These are phyloP conservation scores for Tenodera sinensis DNA, from an alignment of 2,888 invertebrate genomes.

Conservation along the genomic window DNA sequence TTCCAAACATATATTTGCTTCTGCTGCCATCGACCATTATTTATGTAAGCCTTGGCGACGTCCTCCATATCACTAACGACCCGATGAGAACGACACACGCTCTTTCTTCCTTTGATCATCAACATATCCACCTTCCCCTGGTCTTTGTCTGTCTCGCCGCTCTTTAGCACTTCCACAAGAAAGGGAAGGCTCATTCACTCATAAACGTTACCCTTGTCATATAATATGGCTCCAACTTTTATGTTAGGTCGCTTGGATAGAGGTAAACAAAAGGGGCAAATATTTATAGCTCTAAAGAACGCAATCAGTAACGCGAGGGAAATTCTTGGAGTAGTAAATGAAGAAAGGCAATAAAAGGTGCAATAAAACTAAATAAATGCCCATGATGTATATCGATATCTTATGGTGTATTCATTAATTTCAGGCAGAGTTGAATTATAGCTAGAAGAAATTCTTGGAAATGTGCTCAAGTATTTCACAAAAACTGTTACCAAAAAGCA, in stretches of 20 bases:
- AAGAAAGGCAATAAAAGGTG: background rate
- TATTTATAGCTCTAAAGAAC: background rate
- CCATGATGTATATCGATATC: background rate
- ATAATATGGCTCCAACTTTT: background rate
- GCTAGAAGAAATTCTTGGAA: background rate
- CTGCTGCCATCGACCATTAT: background rate
- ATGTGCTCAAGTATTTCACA: background rate
- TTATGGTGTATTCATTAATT: background rate
- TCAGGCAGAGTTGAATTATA: background rate
- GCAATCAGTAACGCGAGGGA: background rate
- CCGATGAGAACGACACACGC: constrained; percentile 10
- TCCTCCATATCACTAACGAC: constrained; percentile 23
- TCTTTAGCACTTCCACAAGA: background rate
- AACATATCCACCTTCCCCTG: background rate
- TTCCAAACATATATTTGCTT: constrained; percentile 4
- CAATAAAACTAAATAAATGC: background rate
- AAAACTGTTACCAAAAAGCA: too few relatives aligned
- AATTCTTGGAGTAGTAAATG: background rate
- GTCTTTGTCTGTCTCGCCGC: background rate
- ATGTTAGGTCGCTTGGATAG: background rate
- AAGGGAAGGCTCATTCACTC: background rate
- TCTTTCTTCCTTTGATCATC: background rate
- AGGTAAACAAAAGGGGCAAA: background rate
- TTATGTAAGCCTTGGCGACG: constrained; percentile 19
- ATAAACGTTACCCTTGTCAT: background rate